Percentiles rank a stretch among this genome's conserved stretches.
These are phyloP conservation scores for Polylopha cassiicola DNA, from an alignment of 2,888 invertebrate genomes.

Conservation along the genomic window DNA sequence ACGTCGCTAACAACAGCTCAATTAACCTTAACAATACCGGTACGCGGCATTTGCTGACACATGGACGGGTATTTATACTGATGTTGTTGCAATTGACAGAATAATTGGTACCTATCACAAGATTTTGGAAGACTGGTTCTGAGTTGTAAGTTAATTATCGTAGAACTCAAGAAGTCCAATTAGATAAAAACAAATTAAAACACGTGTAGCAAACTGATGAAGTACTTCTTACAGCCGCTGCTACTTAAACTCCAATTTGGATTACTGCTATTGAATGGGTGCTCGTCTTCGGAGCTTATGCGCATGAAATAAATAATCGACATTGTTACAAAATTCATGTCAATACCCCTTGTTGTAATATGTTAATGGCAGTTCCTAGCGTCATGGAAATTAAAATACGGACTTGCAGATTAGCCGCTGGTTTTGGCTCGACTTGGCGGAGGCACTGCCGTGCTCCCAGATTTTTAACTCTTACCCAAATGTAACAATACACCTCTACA, in stretches of 20 bases:
- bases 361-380: conserved; percentile 65
- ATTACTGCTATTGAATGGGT: conserved; percentile 30
- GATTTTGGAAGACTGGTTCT: conserved; percentile 2
- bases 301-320: conserved; percentile 59
- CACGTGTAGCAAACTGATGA: conserved; percentile 6
- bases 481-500: too few relatives aligned
- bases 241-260: conserved; percentile 16
- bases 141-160: too few relatives aligned
- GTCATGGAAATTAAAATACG: conserved; percentile 53
- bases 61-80: conserved; percentile 10
- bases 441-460: too few relatives aligned
- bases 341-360: conserved; percentile 67
- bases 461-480: too few relatives aligned
- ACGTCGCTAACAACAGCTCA: conserved; percentile 20
- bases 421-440: too few relatives aligned
- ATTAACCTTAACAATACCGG: conserved; percentile 21
- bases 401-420: too few relatives aligned
- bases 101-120: conserved; percentile 9
- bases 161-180: too few relatives aligned
- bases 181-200: conserved; percentile 8
- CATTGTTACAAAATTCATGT: conserved; percentile 65
- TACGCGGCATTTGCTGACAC: conserved; percentile 17
- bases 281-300: conserved; percentile 43
- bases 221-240: conserved; percentile 11
- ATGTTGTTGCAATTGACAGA: conserved; percentile 9